Conservation (phyloP, 2,797 vertebrate genomes). For the Rhinatrema bivittatum region DNA sequence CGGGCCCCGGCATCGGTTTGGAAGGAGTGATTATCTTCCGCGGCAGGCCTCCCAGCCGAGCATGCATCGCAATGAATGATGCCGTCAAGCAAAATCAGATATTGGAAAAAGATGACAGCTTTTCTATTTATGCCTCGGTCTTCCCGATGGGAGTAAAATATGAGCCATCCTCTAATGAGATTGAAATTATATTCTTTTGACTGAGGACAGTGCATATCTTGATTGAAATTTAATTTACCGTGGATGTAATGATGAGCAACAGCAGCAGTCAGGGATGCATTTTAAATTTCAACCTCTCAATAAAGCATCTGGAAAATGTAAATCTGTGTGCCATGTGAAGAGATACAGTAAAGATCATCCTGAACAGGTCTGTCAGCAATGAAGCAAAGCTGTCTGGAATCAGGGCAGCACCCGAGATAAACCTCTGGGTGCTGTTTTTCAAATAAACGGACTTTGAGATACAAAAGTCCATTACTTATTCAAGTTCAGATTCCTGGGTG, state of each 20-base stretch:
- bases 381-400: too few species aligned
- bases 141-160: not conserved
- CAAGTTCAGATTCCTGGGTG: too few species aligned
- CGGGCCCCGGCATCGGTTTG: not conserved
- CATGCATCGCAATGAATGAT: not conserved
- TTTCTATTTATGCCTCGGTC: not conserved
- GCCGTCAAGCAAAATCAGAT: not conserved
- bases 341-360: slow-evolving; percentile 8
- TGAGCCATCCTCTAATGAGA: not conserved
- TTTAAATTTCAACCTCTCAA: not conserved
- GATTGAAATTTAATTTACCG: not conserved
- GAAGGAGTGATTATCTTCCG: not conserved
- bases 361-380: too few species aligned
- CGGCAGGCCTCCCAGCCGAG: not conserved
- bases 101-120: not conserved
- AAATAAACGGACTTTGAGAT: too few species aligned
- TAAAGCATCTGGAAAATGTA: not conserved
- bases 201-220: not conserved
- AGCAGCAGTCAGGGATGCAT: too few species aligned
- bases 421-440: too few species aligned
- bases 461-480: too few species aligned
- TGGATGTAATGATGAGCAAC: accelerated
- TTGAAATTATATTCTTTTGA: not conserved
- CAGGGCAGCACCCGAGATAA: too few species aligned
- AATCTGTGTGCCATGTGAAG: not conserved